Evolutionary conservation across 2,888 invertebrate genomes (phyloP).

Genomic region (Drosophila crucigera): DNA sequence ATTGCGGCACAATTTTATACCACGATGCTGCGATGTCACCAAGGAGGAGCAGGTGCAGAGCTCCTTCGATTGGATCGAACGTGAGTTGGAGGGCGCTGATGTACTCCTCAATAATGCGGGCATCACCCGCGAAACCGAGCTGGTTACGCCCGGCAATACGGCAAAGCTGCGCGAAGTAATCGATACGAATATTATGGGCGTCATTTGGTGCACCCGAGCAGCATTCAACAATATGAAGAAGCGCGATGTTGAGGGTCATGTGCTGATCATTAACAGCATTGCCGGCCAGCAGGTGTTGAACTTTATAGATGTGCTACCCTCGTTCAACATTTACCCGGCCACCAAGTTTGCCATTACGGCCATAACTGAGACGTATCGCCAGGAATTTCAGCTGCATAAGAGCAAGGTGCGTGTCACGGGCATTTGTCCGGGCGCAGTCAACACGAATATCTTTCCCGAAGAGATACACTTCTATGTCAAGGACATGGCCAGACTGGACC

Average conservation of each 20-base stretch:
- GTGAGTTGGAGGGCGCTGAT: slow-evolving; percentile 86
- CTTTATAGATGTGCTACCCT: slow-evolving; percentile 83
- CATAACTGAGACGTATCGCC: slow-evolving; percentile 84
- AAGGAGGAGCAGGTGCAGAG: slow-evolving; percentile 87
- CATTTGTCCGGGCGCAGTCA: slow-evolving; percentile 84
- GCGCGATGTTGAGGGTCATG: slow-evolving; percentile 86
- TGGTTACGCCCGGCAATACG: slow-evolving; percentile 80
- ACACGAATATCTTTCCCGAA: slow-evolving; percentile 83
- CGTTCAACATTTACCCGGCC: slow-evolving; percentile 85
- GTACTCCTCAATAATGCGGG: slow-evolving; percentile 88
- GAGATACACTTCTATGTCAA: slow-evolving; percentile 83
- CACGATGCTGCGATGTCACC: slow-evolving; percentile 86
- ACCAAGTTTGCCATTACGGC: slow-evolving; percentile 85
- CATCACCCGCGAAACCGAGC: slow-evolving; percentile 80
- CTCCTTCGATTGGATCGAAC: slow-evolving; percentile 86
- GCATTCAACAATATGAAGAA: slow-evolving; percentile 86
- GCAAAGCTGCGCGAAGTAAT: slow-evolving; percentile 84
- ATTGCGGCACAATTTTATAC: slow-evolving; percentile 83
- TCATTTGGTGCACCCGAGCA: slow-evolving; percentile 86
- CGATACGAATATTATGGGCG: slow-evolving; percentile 86
- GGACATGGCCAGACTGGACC: slow-evolving; percentile 80
- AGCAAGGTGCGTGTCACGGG: slow-evolving; percentile 83
- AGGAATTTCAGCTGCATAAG: slow-evolving; percentile 84
- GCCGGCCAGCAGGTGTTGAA: slow-evolving; percentile 84
- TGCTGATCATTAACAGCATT: slow-evolving; percentile 86